These are phyloP conservation scores for Brienomyrus brachyistius DNA, from an alignment of 2,113 vertebrate species.

Conservation along the genomic window DNA sequence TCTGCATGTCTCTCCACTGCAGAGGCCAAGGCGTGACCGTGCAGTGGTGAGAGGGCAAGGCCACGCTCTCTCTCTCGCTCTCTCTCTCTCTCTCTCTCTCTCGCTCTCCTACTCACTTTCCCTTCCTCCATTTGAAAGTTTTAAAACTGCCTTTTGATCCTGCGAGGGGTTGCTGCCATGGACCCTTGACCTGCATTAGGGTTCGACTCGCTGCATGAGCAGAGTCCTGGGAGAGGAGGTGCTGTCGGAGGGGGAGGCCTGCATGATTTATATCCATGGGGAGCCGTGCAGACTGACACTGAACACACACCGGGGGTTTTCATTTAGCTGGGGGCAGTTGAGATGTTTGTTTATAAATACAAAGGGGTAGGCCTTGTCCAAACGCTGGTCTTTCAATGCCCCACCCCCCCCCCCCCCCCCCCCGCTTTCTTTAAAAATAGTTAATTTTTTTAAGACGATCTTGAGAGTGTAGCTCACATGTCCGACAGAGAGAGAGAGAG, in stretches of 20 bases:
- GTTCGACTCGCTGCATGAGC: background rate
- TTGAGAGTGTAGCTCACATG: background rate
- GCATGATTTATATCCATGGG: slow-evolving; percentile 5
- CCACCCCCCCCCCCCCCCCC: too few relatives aligned
- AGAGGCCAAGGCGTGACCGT: background rate
- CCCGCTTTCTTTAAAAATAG: background rate
- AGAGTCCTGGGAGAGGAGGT: background rate
- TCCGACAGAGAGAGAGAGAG: background rate
- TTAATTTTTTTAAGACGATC: background rate
- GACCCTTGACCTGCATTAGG: background rate
- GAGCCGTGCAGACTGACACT: background rate
- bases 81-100: background rate
- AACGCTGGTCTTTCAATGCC: too few relatives aligned
- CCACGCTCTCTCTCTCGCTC: background rate
- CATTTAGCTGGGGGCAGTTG: background rate
- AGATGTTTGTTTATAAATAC: slow-evolving; percentile 11
- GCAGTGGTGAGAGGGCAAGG: background rate
- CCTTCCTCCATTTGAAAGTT: background rate
- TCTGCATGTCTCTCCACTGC: background rate
- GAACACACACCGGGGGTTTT: background rate
- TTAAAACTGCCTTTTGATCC: background rate
- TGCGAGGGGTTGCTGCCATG: background rate
- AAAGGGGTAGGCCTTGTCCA: background rate
- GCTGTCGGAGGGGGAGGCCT: background rate
- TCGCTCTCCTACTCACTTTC: background rate